Percentiles rank a stretch among this genome's conserved stretches.
Evolutionary conservation across 2,113 vertebrate species (phyloP).

Genomic region (Cnemophilus loriae): DNA sequence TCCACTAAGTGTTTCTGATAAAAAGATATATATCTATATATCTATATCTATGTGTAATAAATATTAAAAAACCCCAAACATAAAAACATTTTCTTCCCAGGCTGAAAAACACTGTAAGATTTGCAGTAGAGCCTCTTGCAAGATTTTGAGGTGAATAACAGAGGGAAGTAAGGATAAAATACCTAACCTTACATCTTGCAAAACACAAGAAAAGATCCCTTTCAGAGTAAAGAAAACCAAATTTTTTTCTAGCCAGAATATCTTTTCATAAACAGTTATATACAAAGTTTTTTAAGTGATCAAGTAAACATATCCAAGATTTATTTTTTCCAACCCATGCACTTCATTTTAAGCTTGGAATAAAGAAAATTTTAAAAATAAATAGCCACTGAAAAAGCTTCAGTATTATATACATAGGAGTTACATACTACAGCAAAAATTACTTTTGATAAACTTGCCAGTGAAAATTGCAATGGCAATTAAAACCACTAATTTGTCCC

Average conservation of each 20-base stretch:
- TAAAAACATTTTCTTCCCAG: background rate
- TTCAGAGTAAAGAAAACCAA: background rate
- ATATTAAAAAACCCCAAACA: fast-evolving
- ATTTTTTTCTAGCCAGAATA: background rate
- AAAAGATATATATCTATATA: background rate
- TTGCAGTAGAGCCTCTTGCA: background rate
- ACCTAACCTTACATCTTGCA: background rate
- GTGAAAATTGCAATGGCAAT: background rate
- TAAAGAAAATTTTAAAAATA: background rate
- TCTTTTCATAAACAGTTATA: background rate
- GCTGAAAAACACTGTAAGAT: background rate
- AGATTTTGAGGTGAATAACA: background rate
- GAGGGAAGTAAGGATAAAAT: background rate
- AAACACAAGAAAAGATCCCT: background rate
- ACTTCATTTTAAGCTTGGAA: background rate
- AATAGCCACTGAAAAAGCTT: background rate
- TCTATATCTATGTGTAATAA: background rate
- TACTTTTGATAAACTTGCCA: background rate
- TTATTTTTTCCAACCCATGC: background rate
- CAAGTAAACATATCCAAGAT: background rate
- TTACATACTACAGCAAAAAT: background rate
- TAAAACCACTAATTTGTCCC: background rate
- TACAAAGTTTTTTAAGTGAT: background rate
- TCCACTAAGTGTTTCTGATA: background rate
- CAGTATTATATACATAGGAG: background rate